Base-by-base conservation (phyloP, 2,888 invertebrate species). In the Rhagonycha fulva region DNA sequence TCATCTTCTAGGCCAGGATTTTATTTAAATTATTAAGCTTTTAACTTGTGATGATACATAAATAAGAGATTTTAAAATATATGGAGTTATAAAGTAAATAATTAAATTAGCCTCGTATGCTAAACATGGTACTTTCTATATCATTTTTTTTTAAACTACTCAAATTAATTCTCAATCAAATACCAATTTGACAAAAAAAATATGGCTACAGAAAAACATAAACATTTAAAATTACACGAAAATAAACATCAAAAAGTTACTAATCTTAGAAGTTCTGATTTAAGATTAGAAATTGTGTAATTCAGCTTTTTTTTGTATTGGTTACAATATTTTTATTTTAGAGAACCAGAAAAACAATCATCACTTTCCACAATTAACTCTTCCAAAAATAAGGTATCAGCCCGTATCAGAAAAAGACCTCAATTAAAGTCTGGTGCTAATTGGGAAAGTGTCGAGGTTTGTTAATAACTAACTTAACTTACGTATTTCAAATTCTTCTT, bases 351-450 rank as follows among this genome's bases (percentile, higher is more conserved):
- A n/a, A 47, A 7, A 9, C 47, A 2, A n/a, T 47, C 47, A 12
- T 1, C 32, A n/a, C 0, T 47, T 47, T 47, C 47, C 7, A n/a
- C 47, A 47, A 7, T 7, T 9, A 7, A n/a, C n/a, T 47, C 7
- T n/a, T 9, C 47, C n/a, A n/a, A 47, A n/a, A 2, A n/a, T 47
- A 47, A 47, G 47, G 47, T 47, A n/a, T 47, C 47, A n/a, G 47
- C n/a, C n/a, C 47, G n/a, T 47, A n/a, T 47, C n/a, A 47, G 3
- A n/a, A 47, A 47, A 5, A 81, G 76, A 66, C 81, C 81, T 7
- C 72, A 74, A 19, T 9, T 80, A 14, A 81, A 80, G 75, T 81
- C 81, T 14, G 70, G 67, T n/a, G 63, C 28, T 30, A 71, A 71
- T 14, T 32, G 70, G 67, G 74, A 76, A 70, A 23, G 32, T 47